These are phyloP conservation scores for Typhlomys cinereus DNA, from an alignment of 2,113 vertebrate genomes.

Conservation along the genomic window DNA sequence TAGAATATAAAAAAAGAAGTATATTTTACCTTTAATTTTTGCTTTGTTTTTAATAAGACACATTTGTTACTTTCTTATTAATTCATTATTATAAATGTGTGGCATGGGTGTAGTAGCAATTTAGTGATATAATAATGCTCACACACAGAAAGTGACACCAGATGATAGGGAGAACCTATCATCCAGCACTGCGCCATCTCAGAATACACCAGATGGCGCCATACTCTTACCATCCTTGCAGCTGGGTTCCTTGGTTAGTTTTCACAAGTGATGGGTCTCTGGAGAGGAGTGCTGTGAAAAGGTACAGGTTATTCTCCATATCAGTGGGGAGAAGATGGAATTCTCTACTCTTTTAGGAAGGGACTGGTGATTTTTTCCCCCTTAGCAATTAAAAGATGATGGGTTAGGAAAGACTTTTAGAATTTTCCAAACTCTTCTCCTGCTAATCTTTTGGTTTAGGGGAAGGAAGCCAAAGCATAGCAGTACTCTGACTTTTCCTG, in stretches of 20 bases:
- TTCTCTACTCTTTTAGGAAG: not conserved
- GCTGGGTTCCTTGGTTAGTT: not conserved
- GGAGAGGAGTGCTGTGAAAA: not conserved
- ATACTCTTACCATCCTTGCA: not conserved
- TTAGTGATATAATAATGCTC: not conserved
- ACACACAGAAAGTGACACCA: not conserved
- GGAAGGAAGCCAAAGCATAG: not conserved
- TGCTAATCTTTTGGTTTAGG: not conserved
- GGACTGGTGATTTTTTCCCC: not conserved
- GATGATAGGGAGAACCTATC: not conserved
- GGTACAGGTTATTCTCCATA: not conserved
- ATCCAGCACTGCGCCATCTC: not conserved
- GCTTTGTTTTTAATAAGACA: not conserved
- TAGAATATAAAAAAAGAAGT: not conserved
- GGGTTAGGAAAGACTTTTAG: not conserved
- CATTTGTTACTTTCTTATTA: not conserved
- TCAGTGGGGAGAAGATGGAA: not conserved
- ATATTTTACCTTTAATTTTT: conserved; percentile 17
- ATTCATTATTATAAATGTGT: not conserved
- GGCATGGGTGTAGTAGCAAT: not conserved
- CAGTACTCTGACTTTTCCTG: not conserved
- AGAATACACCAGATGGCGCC: conserved; percentile 26
- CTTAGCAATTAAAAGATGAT: not conserved
- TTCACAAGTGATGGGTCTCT: not conserved
- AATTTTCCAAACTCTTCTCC: not conserved